Evolutionary conservation across 2,797 vertebrate genomes (phyloP).

Genomic region (Poecile montanus): DNA sequence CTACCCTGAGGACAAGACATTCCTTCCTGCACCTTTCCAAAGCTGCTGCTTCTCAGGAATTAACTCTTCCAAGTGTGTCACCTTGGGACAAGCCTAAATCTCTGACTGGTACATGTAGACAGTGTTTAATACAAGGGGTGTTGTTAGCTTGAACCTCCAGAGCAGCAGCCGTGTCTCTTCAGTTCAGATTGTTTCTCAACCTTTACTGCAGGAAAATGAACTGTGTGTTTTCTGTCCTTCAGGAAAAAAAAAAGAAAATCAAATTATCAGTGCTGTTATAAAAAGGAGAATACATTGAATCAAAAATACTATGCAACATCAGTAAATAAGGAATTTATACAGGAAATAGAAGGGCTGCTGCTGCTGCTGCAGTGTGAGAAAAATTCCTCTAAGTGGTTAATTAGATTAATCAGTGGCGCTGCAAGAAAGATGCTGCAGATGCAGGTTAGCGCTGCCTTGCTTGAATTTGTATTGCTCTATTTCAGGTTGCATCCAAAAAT

Average conservation of each 20-base stretch:
- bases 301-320: background rate
- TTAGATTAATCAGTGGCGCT: conserved; percentile 30
- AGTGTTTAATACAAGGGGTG: background rate
- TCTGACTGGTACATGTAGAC: background rate
- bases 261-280: background rate
- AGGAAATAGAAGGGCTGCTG: background rate
- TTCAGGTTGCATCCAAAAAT: conserved; percentile 63
- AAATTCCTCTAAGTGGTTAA: conserved; percentile 45
- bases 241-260: background rate
- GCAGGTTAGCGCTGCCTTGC: conserved; percentile 56
- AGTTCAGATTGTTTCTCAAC: background rate
- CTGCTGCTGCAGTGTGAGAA: conserved; percentile 4
- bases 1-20: conserved; percentile 47
- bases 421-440: conserved; percentile 56
- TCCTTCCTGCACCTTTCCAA: conserved; percentile 55
- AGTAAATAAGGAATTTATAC: background rate
- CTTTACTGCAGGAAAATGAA: conserved; percentile 19
- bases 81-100: background rate
- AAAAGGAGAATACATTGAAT: background rate
- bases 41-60: conserved; percentile 56
- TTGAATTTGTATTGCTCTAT: conserved; percentile 30
- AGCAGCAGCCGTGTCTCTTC: background rate
- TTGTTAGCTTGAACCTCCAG: background rate
- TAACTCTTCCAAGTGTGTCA: conserved; percentile 44
- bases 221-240: background rate